phyloP scores from a whole-genome alignment of 2,888 invertebrate species.

The Perdita meconis region DNA sequence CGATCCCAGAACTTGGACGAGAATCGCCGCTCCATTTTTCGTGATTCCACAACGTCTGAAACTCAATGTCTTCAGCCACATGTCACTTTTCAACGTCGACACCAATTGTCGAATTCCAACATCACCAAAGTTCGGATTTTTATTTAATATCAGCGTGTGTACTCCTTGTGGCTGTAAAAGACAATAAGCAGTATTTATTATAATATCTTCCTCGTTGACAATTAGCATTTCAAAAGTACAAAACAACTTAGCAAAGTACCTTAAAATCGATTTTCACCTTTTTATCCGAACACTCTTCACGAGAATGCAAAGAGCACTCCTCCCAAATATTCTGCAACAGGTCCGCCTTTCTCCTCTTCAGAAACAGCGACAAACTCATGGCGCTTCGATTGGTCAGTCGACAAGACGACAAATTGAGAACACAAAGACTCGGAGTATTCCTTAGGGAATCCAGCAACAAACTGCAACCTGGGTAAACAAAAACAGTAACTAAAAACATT shows the following conservation, averaged over 20 bases:
- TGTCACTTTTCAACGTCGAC: slow-evolving; percentile 60
- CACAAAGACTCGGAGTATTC: slow-evolving; percentile 53
- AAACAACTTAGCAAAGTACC: no score
- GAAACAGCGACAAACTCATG: slow-evolving; percentile 46
- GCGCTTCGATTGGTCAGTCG: slow-evolving; percentile 59
- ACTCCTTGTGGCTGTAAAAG: slow-evolving; percentile 62
- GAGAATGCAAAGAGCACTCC: slow-evolving; percentile 28
- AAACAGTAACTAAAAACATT: background rate
- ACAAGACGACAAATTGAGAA: slow-evolving; percentile 67
- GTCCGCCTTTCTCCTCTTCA: slow-evolving; percentile 58
- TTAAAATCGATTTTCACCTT: slow-evolving; percentile 17
- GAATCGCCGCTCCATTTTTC: slow-evolving; percentile 54
- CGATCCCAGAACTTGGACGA: slow-evolving; percentile 62
- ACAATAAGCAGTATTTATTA: background rate
- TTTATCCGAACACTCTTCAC: background rate
- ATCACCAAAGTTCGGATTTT: slow-evolving; percentile 68
- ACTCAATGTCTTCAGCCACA: slow-evolving; percentile 66
- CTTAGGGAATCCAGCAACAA: slow-evolving; percentile 56
- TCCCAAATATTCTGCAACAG: slow-evolving; percentile 61
- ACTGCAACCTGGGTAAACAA: slow-evolving; percentile 64
- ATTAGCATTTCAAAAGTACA: background rate
- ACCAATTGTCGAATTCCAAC: slow-evolving; percentile 55
- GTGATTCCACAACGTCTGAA: slow-evolving; percentile 70
- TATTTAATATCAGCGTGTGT: slow-evolving; percentile 62
- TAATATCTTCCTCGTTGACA: background rate